These are phyloP conservation scores for Epistrophella euchroma DNA, from an alignment of 2,888 invertebrate species.

Conservation along the genomic window DNA sequence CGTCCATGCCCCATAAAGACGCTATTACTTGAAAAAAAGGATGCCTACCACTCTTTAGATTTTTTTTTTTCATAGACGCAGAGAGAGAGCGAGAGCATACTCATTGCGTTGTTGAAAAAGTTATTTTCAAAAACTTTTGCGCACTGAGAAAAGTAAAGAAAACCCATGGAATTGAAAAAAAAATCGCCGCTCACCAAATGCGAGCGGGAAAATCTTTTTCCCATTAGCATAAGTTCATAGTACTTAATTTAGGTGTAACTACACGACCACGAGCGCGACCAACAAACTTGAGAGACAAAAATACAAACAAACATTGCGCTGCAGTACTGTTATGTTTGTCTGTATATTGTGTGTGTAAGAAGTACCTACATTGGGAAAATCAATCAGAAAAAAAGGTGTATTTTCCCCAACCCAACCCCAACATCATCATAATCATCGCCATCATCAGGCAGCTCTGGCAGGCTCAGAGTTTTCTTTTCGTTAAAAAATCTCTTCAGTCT, in stretches of 20 bases:
- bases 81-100: conserved; percentile 67
- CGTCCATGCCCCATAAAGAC: conserved; percentile 47
- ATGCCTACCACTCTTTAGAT: conserved; percentile 48
- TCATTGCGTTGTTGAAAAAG: conserved; percentile 9
- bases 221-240: conserved; percentile 59
- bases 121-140: conserved; percentile 63
- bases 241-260: conserved; percentile 74
- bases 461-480: conserved; percentile 59
- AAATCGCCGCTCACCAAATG: conserved; percentile 44
- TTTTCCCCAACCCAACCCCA: conserved; percentile 69
- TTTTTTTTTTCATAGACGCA: conserved; percentile 41
- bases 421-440: conserved; percentile 38
- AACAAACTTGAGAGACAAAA: conserved; percentile 39
- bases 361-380: conserved; percentile 62
- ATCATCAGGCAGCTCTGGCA: conserved; percentile 5
- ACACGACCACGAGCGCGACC: background rate
- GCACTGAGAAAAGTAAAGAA: conserved; percentile 49
- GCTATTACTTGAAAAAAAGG: conserved; percentile 45
- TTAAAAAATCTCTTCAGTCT: conserved; percentile 73
- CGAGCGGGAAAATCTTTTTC: conserved; percentile 74
- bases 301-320: conserved; percentile 20
- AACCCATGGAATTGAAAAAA: conserved; percentile 23
- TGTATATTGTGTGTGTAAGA: conserved; percentile 35
- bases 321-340: conserved; percentile 32
- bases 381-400: conserved; percentile 65